These are phyloP conservation scores for Corythaeola cristata DNA, from an alignment of 2,113 vertebrate genomes.

Conservation along the genomic window DNA sequence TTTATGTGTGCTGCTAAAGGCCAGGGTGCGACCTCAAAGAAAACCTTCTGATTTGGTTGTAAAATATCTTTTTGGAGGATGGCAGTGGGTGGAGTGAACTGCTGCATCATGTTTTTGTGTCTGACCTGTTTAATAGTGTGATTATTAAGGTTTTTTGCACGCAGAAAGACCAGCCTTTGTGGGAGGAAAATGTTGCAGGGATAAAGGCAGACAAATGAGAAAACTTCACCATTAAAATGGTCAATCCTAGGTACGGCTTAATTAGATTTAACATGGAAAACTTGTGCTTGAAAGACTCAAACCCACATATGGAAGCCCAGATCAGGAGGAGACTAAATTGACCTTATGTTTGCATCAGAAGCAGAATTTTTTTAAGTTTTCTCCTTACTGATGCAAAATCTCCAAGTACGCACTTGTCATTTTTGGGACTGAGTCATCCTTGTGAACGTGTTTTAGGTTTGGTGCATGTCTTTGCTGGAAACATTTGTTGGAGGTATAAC, in stretches of 20 bases:
- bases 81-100: conserved; percentile 50
- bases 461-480: not conserved
- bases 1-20: conserved; percentile 70
- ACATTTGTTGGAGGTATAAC: not conserved
- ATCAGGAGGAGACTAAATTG: not conserved
- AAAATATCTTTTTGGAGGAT: conserved; percentile 54
- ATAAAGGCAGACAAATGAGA: not conserved
- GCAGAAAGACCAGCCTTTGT: not conserved
- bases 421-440: conserved; percentile 7
- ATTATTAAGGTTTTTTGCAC: conserved; percentile 32
- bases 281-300: not conserved
- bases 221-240: not conserved
- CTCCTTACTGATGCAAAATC: not conserved
- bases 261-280: not conserved
- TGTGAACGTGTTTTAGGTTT: not conserved
- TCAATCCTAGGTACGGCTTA: not conserved
- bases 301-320: not conserved
- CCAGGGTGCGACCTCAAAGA: conserved; percentile 74
- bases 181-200: not conserved
- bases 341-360: not conserved
- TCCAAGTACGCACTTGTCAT: not conserved
- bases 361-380: not conserved
- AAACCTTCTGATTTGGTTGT: conserved; percentile 68
- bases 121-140: conserved; percentile 42
- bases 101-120: conserved; percentile 63